Conservation (phyloP, 2,113 vertebrate species). For the Mustela nigripes region DNA sequence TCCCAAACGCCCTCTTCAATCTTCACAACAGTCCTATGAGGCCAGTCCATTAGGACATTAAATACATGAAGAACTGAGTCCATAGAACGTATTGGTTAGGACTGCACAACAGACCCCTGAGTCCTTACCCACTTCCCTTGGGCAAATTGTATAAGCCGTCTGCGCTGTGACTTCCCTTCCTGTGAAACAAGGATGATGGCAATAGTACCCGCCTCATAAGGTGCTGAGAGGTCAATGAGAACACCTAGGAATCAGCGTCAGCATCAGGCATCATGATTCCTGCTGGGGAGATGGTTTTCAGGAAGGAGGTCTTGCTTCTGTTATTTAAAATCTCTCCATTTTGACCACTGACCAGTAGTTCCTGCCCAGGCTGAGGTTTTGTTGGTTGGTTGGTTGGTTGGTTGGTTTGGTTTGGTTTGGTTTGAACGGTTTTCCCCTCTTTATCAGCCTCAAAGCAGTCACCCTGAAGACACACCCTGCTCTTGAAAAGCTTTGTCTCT, state of each 20-base stretch:
- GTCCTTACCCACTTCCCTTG: neutral
- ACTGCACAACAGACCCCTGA: neutral
- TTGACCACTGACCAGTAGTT: neutral
- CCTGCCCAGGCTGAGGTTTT: neutral
- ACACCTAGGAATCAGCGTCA: neutral
- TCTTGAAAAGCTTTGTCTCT: constrained; percentile 58
- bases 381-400: neutral
- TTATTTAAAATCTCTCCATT: constrained; percentile 3
- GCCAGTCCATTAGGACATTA: neutral
- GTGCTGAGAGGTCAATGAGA: neutral
- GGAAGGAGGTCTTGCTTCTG: neutral
- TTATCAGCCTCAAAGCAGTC: neutral
- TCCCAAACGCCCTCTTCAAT: neutral
- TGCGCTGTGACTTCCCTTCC: neutral
- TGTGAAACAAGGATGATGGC: neutral
- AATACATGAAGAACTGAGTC: neutral
- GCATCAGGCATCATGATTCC: neutral
- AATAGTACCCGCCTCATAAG: neutral
- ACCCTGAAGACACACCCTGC: neutral
- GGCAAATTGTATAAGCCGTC: neutral
- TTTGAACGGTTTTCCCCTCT: neutral
- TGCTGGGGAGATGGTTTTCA: neutral
- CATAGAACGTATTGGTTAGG: neutral
- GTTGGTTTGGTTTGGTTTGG: neutral
- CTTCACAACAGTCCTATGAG: neutral